Evolutionary conservation across 2,113 vertebrate species (phyloP), one percentile per base, ranked within the genome.

Genomic region (Erpornis zantholeuca): DNA sequence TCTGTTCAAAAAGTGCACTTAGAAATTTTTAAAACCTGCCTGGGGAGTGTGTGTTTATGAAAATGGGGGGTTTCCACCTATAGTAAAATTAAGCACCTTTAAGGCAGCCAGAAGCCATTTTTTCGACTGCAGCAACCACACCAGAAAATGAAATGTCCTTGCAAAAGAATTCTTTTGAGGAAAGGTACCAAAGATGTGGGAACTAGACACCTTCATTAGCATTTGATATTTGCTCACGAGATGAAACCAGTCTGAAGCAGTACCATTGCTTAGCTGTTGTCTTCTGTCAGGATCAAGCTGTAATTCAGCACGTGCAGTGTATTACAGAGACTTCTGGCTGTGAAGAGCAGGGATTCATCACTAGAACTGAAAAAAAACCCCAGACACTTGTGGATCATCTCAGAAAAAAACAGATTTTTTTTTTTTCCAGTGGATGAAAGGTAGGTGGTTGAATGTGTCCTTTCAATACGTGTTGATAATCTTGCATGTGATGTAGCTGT

Each of bases 351-450:
- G 19, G 24, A 2, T 28, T 42, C 28, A 47, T 53, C 24, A 49
- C 22, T 56, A 52, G 66, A 68, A 45, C 23, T 68, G 25, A 7
- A 45, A 80, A 45, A 44, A 53, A 10, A 0, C 0, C 0, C 2
- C 11, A n/a, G 7, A 17, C 83, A 45, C 9, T 57, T 73, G 15
- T n/a, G 47, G 45, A 29, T 23, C 10, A 20, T 54, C 28, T 72
- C 35, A 44, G 76, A 72, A 79, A 92, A 40, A 12, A 49, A 1
- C 14, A 28, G 8, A 25, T 66, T 57, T 76, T 75, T 57, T 40
- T 36, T 35, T 66, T 71, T 72, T 24, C 82, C 19, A 38, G 13
- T 50, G 17, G 17, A 38, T 70, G 19, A 70, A 50, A 73, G 13
- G 12, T 50, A 40, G 16, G 10, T 75, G 27, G 6, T 50, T 76